Evolutionary conservation across 2,113 vertebrate species (phyloP).

Genomic region (Pleuronectes platessa): DNA sequence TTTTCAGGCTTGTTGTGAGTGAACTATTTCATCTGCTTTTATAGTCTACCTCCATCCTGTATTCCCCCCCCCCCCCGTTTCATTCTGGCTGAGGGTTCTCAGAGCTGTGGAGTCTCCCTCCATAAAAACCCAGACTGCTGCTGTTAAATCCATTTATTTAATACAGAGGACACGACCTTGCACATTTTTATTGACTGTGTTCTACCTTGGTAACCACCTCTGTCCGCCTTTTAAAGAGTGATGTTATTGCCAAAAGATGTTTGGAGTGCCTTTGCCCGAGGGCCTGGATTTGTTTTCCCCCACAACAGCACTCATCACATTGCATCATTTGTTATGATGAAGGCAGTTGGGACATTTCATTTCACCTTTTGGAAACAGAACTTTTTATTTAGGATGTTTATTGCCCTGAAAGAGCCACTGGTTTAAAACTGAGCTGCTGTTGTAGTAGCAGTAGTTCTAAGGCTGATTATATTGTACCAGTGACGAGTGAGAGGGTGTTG

Average conservation of each 20-base stretch:
- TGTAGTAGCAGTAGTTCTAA: background rate
- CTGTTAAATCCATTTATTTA: slow-evolving; percentile 6
- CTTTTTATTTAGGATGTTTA: background rate
- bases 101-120: background rate
- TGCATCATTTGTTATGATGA: background rate
- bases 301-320: slow-evolving; percentile 5
- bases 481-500: background rate
- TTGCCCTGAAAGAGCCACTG: background rate
- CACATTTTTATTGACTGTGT: slow-evolving; percentile 13
- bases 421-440: background rate
- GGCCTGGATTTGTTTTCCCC: background rate
- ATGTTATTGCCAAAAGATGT: background rate
- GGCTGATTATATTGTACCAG: background rate
- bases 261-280: background rate
- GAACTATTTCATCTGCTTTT: background rate
- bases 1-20: background rate
- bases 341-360: background rate
- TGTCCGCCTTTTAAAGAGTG: background rate
- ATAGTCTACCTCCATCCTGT: background rate
- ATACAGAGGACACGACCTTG: slow-evolving; percentile 14
- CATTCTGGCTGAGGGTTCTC: background rate
- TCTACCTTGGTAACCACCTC: slow-evolving; percentile 3
- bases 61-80: background rate
- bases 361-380: background rate
- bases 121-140: slow-evolving; percentile 3